Evolutionary conservation across 2,888 invertebrate genomes (phyloP).

Genomic region (Phalangium opilio): DNA sequence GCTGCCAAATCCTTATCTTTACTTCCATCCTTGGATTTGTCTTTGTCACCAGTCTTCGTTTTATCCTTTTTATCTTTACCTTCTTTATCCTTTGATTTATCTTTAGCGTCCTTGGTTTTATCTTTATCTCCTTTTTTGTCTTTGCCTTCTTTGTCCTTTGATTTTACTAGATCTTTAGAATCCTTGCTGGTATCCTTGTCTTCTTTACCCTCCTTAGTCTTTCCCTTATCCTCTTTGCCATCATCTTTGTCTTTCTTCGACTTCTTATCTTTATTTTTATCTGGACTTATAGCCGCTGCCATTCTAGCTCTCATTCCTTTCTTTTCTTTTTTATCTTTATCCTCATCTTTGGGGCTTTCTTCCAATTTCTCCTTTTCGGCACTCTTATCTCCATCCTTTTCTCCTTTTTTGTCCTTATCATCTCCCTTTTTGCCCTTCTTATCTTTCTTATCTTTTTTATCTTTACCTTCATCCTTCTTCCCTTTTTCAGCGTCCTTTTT

Average conservation of each 20-base stretch:
- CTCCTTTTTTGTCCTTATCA: slow-evolving; percentile 20
- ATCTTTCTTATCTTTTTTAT: slow-evolving; percentile 19
- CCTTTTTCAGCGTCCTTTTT: slow-evolving; percentile 14
- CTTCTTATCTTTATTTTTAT: slow-evolving; percentile 5
- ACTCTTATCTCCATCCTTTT: slow-evolving; percentile 14
- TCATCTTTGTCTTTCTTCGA: slow-evolving; percentile 8
- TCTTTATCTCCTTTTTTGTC: slow-evolving; percentile 10
- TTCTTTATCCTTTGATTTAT: slow-evolving; percentile 17
- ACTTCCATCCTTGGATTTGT: neutral
- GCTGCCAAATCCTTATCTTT: no score
- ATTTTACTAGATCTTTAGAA: slow-evolving; percentile 1
- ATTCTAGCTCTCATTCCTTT: slow-evolving; percentile 7
- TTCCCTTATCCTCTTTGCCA: slow-evolving; percentile 13
- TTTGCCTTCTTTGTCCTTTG: slow-evolving; percentile 16
- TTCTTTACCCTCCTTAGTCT: neutral
- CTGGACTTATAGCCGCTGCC: slow-evolving; percentile 8
- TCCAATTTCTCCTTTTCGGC: slow-evolving; percentile 12
- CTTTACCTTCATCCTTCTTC: slow-evolving; percentile 9
- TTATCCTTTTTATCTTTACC: slow-evolving; percentile 11
- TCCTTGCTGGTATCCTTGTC: no score
- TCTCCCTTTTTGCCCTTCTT: slow-evolving; percentile 21
- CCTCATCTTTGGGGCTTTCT: slow-evolving; percentile 15
- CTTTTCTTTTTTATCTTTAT: slow-evolving; percentile 16
- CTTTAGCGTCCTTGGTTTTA: slow-evolving; percentile 8
- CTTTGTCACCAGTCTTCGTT: slow-evolving; percentile 10